Evolutionary conservation across 2,113 vertebrate species (phyloP), one percentile per base, ranked within the genome.

Genomic region (Atherinomorus stipes): DNA sequence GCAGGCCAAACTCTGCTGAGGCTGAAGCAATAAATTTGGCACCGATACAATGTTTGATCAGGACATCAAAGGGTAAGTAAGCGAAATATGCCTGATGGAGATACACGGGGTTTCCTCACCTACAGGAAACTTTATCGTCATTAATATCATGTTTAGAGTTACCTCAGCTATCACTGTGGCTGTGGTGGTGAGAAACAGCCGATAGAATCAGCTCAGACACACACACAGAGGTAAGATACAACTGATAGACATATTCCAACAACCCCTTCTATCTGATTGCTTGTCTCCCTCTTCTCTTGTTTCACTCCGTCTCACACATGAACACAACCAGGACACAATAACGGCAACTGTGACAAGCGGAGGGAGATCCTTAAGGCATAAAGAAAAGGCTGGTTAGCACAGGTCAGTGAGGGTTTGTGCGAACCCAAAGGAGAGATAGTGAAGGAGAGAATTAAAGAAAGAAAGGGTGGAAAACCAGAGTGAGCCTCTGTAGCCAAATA

Each of bases 401-500:
- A 34, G 72, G 69, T 76, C 47, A 49, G 6, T 49, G 23, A 51
- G 60, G 44, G 60, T 61, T 67, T 80, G 44, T 42, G 47, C 49
- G 52, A 38, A 60, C 67, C 74, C 50, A 16, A 18, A 45, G 1
- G 40, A 76, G 59, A 64, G 57, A 51, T 13, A 34, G 56, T 26
- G 3, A 54, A 11, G 38, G 25, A 59, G 68, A 61, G 66, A 60
- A 34, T 34, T 34, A 34, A 77, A 79, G 34, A 68, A 61, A 65
- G 8, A 51, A 64, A 76, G 34, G 60, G 64, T 63, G 64, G 68
- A 89, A 81, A 77, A 60, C 74, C 71, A 76, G 76, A 86, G 68
- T 42, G 73, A 84, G 76, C 83, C 64, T 90, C 84, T 83, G 71
- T 82, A 87, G 90, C 86, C 77, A 86, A 91, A 92, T 91, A 88